Evolutionary conservation across 30 jellyfish, hydroid and myxozoan genomes (phyloP), one percentile per base, ranked within the genome.

Genomic region (Mastigias papua): DNA sequence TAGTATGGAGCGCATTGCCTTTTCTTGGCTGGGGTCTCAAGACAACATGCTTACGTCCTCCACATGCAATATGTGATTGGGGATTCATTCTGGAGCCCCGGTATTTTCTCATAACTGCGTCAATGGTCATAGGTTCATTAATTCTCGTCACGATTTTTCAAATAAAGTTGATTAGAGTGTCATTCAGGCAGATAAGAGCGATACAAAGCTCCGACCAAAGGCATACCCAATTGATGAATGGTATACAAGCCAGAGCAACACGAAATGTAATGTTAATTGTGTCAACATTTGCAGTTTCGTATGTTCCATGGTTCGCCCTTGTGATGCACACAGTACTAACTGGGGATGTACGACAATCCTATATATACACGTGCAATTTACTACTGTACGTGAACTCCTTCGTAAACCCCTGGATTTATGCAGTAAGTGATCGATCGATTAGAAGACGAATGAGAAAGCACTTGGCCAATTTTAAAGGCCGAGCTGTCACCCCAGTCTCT

Each of bases 361-460:
- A 69, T 28, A 69, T 69, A 22, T 69, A 69, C 61, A 31, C 20
- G 81, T 69, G 81, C 62, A 69, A 69, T 31, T 28, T 28, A 23
- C 25, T 69, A 11, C 30, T 69, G 8, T 69, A 9, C 26, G 23
- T 69, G 61, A 69, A 69, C 29, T 69, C 81, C 30, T 31, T 33
- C 25, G 30, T 69, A 26, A 69, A 69, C 31, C 81, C 81, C 13
- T 69, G 81, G 81, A 69, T 69, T 27, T 69, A 69, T 32, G 81
- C 81, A 69, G 33, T 46, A 1, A 69, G 63, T 2, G 81, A 69
- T 35, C 81, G 81, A 4, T 22, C 25, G 20, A 69, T 69, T 9
- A 3, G 81, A 62, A 69, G 33, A 62, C 25, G 31, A 27, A 69
- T 69, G 48, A 65, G n/a, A n/a, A n/a, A n/a, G n/a, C n/a, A n/a